Evolutionary conservation across 2,113 vertebrate species (phyloP).

Genomic region (Enhydra lutris): DNA sequence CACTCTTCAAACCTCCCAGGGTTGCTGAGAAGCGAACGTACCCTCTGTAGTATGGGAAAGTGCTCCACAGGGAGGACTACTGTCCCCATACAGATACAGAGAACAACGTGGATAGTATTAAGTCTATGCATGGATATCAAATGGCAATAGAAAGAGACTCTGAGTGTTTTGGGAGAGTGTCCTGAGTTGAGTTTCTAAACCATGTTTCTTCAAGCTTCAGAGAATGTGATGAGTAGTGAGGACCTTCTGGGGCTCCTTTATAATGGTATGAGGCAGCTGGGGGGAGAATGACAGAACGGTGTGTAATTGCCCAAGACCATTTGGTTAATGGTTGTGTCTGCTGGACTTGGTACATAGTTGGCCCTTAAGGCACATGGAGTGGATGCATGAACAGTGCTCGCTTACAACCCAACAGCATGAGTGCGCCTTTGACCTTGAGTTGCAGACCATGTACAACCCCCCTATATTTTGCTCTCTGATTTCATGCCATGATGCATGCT

Average conservation of each 20-base stretch:
- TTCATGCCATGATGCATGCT: background rate
- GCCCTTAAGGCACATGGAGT: background rate
- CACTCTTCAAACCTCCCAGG: background rate
- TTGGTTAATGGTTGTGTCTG: background rate
- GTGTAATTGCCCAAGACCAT: background rate
- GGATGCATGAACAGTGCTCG: background rate
- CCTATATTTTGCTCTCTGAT: background rate
- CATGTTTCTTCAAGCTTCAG: background rate
- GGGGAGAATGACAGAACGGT: background rate
- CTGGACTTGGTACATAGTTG: background rate
- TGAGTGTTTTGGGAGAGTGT: background rate
- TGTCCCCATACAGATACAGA: background rate
- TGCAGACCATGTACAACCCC: background rate
- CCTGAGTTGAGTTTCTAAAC: background rate
- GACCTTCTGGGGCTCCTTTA: background rate
- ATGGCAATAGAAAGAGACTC: background rate
- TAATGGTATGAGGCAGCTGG: no score
- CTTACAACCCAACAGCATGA: background rate
- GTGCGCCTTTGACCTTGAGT: background rate
- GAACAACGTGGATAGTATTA: background rate
- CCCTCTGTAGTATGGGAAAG: background rate
- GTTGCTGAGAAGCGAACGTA: background rate
- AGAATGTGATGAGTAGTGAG: background rate
- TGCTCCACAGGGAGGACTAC: background rate
- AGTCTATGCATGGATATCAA: background rate